A percentile compares a stretch with the other conserved stretches of the same genome.
Evolutionary conservation across 2,888 invertebrate species (phyloP).

Genomic region (Silvanus unidentatus): DNA sequence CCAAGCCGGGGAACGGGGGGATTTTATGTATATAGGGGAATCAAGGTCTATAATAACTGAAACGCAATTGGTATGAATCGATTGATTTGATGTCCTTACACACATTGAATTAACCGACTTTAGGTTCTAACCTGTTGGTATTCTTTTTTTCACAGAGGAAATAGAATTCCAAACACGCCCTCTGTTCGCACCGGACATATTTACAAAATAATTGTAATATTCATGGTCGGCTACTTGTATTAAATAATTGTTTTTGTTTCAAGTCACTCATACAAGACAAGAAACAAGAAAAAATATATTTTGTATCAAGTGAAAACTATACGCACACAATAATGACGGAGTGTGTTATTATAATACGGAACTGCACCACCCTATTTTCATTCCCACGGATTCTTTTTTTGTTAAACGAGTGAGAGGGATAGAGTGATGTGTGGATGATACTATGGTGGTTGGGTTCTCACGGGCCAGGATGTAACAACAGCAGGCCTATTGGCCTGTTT

Average conservation of each 20-base stretch:
- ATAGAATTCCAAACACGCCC: too few relatives aligned
- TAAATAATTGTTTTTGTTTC: slow-evolving; percentile 1
- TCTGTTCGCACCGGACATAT: too few relatives aligned
- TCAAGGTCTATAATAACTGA: too few relatives aligned
- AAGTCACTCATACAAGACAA: slow-evolving; percentile 3
- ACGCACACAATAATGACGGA: neutral
- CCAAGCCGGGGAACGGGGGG: too few relatives aligned
- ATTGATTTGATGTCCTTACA: too few relatives aligned
- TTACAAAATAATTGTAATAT: too few relatives aligned
- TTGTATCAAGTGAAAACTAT: neutral
- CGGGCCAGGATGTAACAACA: slow-evolving; percentile 33
- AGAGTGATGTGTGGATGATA: neutral
- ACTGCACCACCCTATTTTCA: neutral
- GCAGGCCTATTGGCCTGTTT: slow-evolving; percentile 7
- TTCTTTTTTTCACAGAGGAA: too few relatives aligned
- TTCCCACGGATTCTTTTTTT: neutral
- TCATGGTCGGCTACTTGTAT: neutral
- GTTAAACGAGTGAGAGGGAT: neutral
- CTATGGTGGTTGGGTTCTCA: slow-evolving; percentile 28
- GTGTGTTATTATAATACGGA: too few relatives aligned
- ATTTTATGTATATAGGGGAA: too few relatives aligned
- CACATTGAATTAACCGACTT: too few relatives aligned
- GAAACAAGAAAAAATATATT: neutral
- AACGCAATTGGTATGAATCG: too few relatives aligned
- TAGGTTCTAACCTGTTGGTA: too few relatives aligned